Conservation (phyloP, 2,113 vertebrate genomes). For the Podilymbus podiceps region DNA sequence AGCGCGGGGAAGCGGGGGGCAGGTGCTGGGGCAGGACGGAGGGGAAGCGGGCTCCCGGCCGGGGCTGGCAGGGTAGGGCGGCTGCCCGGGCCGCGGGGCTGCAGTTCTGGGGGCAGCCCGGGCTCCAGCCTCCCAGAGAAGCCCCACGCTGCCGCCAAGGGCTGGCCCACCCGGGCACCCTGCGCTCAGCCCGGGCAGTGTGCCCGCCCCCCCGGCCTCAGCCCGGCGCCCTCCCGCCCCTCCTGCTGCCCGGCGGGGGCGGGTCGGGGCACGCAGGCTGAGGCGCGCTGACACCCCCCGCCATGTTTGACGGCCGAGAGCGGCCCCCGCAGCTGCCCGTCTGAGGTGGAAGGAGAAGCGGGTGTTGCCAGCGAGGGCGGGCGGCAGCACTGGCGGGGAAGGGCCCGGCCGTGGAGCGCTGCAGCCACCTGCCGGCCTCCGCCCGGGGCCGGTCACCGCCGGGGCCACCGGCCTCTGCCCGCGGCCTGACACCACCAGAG, state of each 20-base stretch:
- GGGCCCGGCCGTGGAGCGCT: neutral
- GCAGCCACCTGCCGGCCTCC: conserved; percentile 48
- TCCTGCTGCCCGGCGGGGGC: too few relatives aligned
- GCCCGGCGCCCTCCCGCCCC: neutral
- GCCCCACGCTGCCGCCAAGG: neutral
- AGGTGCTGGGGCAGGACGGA: neutral
- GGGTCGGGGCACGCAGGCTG: too few relatives aligned
- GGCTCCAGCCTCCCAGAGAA: fast-evolving
- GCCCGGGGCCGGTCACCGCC: neutral
- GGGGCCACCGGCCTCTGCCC: too few relatives aligned
- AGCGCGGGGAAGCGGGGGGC: too few relatives aligned
- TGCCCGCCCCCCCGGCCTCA: too few relatives aligned
- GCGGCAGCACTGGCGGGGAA: neutral
- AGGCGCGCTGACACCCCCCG: too few relatives aligned
- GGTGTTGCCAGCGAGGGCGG: too few relatives aligned
- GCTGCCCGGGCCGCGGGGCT: neutral
- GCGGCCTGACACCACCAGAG: too few relatives aligned
- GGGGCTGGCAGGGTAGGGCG: neutral
- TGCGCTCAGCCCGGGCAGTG: fast-evolving
- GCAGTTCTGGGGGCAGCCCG: too few relatives aligned
- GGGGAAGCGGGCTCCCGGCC: fast-evolving
- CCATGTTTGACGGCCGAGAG: too few relatives aligned
- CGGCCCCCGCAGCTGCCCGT: fast-evolving
- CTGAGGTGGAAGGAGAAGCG: neutral
- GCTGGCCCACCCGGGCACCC: neutral